These are phyloP conservation scores for Drosophila silvestris DNA, from an alignment of 2,888 invertebrate species.

Conservation along the genomic window DNA sequence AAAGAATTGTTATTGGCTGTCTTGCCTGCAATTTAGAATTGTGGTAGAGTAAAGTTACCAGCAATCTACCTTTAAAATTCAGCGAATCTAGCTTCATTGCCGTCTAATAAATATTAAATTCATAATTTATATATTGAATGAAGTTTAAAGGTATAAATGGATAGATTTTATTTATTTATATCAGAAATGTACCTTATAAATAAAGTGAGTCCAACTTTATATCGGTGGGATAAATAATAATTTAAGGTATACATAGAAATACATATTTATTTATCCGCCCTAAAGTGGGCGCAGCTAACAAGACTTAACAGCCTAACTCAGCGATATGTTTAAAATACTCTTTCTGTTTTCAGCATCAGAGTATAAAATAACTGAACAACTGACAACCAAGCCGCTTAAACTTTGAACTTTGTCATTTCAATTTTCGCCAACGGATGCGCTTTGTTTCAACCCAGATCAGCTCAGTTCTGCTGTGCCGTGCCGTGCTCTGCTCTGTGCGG, in stretches of 20 bases:
- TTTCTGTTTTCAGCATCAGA: neutral
- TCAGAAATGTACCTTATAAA: neutral
- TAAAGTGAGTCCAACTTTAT: neutral
- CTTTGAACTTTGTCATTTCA: conserved; percentile 85
- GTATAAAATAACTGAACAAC: conserved; percentile 38
- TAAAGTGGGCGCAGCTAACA: neutral
- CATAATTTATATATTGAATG: neutral
- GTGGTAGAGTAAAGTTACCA: neutral
- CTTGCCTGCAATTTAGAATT: neutral
- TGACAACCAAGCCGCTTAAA: conserved; percentile 84
- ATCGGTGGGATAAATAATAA: neutral
- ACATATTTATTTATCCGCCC: neutral
- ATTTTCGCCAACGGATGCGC: conserved; percentile 83
- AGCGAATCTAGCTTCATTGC: neutral
- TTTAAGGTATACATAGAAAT: neutral
- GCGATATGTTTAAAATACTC: neutral
- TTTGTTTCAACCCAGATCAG: conserved; percentile 71
- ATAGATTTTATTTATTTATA: neutral
- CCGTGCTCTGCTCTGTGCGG: conserved; percentile 5
- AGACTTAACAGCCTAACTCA: neutral
- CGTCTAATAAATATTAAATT: neutral
- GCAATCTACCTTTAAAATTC: neutral
- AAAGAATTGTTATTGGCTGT: neutral
- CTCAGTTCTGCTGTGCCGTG: conserved; percentile 17
- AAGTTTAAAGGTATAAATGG: too few species aligned